Base-by-base conservation (phyloP, 1,140 invertebrate genomes). In the Coelopa frigida region DNA sequence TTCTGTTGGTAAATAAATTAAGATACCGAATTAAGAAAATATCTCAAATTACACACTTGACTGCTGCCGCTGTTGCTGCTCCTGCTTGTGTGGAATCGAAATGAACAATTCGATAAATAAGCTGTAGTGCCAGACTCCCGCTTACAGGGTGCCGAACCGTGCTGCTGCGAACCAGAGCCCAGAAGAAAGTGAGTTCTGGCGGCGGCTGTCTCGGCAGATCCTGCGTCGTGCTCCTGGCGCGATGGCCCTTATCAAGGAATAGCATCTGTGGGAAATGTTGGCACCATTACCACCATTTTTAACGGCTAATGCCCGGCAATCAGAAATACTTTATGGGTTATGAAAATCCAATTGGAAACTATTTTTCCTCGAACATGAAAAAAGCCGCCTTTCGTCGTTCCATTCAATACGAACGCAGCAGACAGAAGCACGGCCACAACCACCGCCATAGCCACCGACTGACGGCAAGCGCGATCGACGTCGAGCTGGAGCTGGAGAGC, bases 1-100 rank as follows among this genome's bases (percentile, higher is more conserved):
- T 48, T 46, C 29, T 26, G 40, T 49, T 42, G 50, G 44, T 45
- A 46, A 56, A 65, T 65, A 65, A 65, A 65, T 65, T 62, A 58
- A 56, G 57, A 56, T 52, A 62, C 61, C 58, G 65, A 41, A 48
- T 48, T 48, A 48, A 48, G 40, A 44, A 62, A 59, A 65, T 59
- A 66, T 66, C 65, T 66, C 62, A 58, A 62, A 66, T 66, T 66
- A 65, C 62, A 62, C 62, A 66, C 62, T 59, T 66, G 62, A 65
- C 44, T 49, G 47, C 47, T 39, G 44, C 47, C 40, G n/a, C n/a
- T n/a, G n/a, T n/a, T n/a, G n/a, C n/a, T n/a, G n/a, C n/a, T n/a
- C n/a, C n/a, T n/a, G n/a, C n/a, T 49, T 49, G 27, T 39, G 44
- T 44, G 41, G 47, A 49, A 43, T 35, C 43, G 32, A 44, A 44